These are phyloP conservation scores for Coptotermes formosanus DNA, from an alignment of 1,140 invertebrate species.

Conservation along the genomic window DNA sequence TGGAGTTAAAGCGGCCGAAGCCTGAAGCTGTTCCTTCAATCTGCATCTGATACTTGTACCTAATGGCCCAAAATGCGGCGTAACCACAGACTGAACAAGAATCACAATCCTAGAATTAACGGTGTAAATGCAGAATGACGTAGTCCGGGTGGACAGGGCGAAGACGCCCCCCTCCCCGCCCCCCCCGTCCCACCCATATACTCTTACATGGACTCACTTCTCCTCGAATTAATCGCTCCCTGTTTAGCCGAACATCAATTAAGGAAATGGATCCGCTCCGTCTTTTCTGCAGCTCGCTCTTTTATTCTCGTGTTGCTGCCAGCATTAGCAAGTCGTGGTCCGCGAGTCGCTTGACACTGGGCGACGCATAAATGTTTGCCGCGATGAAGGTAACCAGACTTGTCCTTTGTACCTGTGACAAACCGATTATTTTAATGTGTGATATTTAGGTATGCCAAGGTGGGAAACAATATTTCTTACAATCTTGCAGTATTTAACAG, in stretches of 20 bases:
- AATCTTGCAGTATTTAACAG: too few species aligned
- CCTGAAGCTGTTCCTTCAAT: too few species aligned
- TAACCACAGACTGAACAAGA: neutral
- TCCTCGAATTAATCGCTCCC: conserved; percentile 31
- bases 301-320: neutral
- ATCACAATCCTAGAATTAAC: neutral
- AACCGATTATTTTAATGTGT: neutral
- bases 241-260: conserved; percentile 34
- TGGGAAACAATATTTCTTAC: neutral
- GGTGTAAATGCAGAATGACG: neutral
- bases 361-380: too few species aligned
- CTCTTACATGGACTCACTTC: neutral
- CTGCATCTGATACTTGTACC: too few species aligned
- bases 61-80: neutral
- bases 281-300: conserved; percentile 19
- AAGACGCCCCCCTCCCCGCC: neutral
- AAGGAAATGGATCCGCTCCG: conserved; percentile 34
- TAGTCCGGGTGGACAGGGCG: neutral
- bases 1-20: too few species aligned
- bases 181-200: neutral
- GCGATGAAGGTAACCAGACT: too few species aligned
- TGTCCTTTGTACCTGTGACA: too few species aligned
- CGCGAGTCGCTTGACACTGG: neutral
- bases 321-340: neutral
- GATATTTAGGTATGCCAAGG: neutral